phyloP scores from a whole-genome alignment of 2,797 vertebrate species.

The Alfaro cultratus region DNA sequence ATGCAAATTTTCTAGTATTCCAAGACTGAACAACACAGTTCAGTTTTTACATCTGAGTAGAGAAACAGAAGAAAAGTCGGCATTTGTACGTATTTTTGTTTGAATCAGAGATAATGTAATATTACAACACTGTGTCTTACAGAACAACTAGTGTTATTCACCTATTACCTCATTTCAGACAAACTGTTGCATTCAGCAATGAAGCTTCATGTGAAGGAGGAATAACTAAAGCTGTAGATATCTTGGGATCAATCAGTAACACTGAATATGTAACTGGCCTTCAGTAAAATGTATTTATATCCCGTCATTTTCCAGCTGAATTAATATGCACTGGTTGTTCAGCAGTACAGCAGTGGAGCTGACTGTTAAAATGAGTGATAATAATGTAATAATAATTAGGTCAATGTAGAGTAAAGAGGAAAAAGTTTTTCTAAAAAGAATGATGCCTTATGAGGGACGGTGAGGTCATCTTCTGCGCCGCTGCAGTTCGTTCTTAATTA shows the following conservation, averaged over 20 bases:
- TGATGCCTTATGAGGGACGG: constrained; percentile 27
- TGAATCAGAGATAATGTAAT: no score
- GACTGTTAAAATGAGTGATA: constrained; percentile 2
- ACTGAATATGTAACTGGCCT: constrained; percentile 19
- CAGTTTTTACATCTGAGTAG: no score
- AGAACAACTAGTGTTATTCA: neutral
- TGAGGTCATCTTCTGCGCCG: constrained; percentile 52
- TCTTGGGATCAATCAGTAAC: constrained; percentile 48
- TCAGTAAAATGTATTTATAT: constrained; percentile 23
- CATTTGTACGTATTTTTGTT: no score
- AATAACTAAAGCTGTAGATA: constrained; percentile 23
- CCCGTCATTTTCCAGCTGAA: constrained; percentile 17
- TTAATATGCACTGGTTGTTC: constrained; percentile 20
- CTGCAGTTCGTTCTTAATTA: constrained; percentile 79
- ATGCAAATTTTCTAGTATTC: no score
- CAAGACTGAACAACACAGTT: no score
- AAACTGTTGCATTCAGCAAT: neutral
- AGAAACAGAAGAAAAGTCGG: no score
- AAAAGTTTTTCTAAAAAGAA: neutral
- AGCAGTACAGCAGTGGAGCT: constrained; percentile 5
- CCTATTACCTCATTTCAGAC: neutral
- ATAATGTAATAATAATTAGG: neutral
- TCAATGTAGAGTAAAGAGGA: neutral
- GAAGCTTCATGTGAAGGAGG: neutral
- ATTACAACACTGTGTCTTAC: no score